These are phyloP conservation scores for Python bivittatus DNA, from an alignment of 2,113 vertebrate species.

Conservation along the genomic window DNA sequence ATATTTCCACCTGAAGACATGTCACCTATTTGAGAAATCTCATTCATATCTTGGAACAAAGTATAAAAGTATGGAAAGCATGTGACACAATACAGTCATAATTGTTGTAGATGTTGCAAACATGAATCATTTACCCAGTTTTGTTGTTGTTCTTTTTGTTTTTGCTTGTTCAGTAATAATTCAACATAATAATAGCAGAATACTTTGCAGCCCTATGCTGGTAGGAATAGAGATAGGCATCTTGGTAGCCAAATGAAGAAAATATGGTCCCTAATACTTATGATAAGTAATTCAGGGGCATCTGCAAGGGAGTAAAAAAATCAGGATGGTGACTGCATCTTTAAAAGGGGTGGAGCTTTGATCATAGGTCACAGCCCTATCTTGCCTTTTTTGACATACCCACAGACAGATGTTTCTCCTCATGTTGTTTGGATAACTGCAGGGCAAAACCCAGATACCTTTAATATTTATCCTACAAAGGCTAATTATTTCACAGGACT, in stretches of 20 bases:
- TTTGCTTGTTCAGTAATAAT: not conserved
- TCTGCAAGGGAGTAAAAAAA: not conserved
- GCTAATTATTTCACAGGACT: not conserved
- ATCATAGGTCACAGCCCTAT: not conserved
- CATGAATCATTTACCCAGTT: not conserved
- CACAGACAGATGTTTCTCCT: not conserved
- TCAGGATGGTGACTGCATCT: not conserved
- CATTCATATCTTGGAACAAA: constrained; percentile 14
- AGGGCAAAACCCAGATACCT: not conserved
- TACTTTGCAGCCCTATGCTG: not conserved
- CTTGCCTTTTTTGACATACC: not conserved
- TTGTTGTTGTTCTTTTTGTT: not conserved
- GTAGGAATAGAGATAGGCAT: not conserved
- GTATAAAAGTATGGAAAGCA: not conserved
- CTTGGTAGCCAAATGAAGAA: not conserved
- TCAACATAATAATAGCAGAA: not conserved
- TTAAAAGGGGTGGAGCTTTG: not conserved
- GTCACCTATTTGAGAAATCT: constrained; percentile 17
- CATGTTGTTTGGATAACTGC: not conserved
- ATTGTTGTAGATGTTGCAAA: not conserved
- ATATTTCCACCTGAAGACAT: constrained; percentile 12
- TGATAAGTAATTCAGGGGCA: not conserved
- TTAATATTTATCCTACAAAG: not conserved
- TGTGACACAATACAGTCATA: not conserved
- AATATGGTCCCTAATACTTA: not conserved